Evolutionary conservation across 2,888 invertebrate genomes (phyloP).

Genomic region (Eudasyphora cyanicolor): DNA sequence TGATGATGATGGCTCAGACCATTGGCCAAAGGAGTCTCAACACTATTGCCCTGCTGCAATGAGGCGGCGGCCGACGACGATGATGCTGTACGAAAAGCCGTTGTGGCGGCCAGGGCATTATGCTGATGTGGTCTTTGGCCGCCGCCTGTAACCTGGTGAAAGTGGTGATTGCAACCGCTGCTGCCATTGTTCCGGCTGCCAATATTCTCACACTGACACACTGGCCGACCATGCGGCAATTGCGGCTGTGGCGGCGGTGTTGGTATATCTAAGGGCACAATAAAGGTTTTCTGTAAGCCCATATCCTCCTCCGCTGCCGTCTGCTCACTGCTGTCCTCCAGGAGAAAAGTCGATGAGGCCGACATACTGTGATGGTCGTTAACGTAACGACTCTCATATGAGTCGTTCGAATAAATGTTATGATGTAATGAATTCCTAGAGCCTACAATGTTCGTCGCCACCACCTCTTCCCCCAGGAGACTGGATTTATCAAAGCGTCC

Average conservation of each 20-base stretch:
- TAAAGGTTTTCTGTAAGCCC: conserved; percentile 40
- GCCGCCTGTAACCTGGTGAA: conserved; percentile 65
- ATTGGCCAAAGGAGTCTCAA: conserved; percentile 45
- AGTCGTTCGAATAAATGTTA: conserved; percentile 52
- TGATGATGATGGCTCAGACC: conserved; percentile 42
- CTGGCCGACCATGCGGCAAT: conserved; percentile 19
- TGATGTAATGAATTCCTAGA: conserved; percentile 39
- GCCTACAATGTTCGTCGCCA: neutral
- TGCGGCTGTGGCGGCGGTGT: conserved; percentile 49
- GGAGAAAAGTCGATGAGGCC: neutral
- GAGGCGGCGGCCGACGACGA: conserved; percentile 52
- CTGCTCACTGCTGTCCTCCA: neutral
- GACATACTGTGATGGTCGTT: neutral
- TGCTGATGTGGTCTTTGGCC: conserved; percentile 53
- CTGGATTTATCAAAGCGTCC: neutral
- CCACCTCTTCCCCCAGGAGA: neutral
- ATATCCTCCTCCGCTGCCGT: conserved; percentile 11
- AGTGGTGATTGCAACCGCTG: conserved; percentile 51
- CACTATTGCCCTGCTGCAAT: conserved; percentile 46
- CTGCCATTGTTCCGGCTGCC: conserved; percentile 40
- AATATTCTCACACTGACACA: conserved; percentile 57
- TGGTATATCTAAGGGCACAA: conserved; percentile 59
- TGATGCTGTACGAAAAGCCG: conserved; percentile 69
- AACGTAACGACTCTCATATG: conserved; percentile 40
- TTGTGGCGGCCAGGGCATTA: conserved; percentile 41